phyloP scores from a whole-genome alignment of 2,888 invertebrate species.

The Elgonia sp. region DNA sequence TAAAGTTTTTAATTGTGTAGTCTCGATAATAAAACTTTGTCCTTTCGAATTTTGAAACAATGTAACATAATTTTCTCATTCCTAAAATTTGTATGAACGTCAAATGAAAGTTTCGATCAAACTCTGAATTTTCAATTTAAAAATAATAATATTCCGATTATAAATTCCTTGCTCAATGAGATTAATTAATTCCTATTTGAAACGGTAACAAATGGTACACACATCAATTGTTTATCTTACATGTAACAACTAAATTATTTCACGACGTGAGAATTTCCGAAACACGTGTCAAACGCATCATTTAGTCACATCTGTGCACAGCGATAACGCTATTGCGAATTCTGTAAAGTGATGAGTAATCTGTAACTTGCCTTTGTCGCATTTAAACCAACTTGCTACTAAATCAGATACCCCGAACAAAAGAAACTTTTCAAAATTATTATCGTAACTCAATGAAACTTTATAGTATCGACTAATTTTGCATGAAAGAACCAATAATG shows the following conservation, averaged over 20 bases:
- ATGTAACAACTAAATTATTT: background rate
- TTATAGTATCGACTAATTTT: slow-evolving; percentile 27
- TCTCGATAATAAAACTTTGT: no score
- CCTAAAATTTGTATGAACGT: no score
- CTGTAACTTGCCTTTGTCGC: slow-evolving; percentile 59
- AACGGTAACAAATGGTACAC: no score
- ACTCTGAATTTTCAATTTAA: no score
- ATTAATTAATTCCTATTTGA: no score
- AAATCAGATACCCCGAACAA: slow-evolving; percentile 46
- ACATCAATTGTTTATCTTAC: no score
- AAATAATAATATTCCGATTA: no score
- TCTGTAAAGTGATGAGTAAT: slow-evolving; percentile 49
- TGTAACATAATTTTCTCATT: no score
- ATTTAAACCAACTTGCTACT: slow-evolving; percentile 48
- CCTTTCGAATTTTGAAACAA: no score
- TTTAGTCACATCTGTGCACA: background rate
- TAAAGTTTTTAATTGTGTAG: no score
- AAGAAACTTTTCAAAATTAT: slow-evolving; percentile 44
- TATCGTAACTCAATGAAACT: slow-evolving; percentile 25
- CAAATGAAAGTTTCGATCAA: no score
- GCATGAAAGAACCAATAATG: slow-evolving; percentile 29
- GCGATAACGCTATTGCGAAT: slow-evolving; percentile 44
- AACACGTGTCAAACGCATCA: slow-evolving; percentile 18
- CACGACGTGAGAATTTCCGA: background rate
- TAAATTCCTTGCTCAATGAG: no score